Conservation (phyloP, 2,888 invertebrate genomes). For the Xanthorhoe designata region DNA sequence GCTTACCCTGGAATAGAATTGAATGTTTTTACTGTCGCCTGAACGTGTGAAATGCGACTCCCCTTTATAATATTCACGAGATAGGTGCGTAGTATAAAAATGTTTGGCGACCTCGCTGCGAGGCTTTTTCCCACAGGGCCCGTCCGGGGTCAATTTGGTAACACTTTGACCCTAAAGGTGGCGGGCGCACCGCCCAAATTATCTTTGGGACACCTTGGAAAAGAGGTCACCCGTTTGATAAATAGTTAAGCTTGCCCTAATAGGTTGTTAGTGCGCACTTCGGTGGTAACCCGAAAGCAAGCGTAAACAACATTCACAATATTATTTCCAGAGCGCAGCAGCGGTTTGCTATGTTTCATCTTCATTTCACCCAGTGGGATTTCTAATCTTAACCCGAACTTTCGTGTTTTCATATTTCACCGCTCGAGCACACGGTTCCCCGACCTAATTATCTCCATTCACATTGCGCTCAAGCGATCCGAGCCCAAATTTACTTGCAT, state of each 20-base stretch:
- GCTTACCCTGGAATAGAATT: slow-evolving; percentile 56
- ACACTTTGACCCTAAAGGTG: slow-evolving; percentile 69
- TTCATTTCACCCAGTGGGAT: slow-evolving; percentile 25
- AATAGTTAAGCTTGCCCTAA: slow-evolving; percentile 71
- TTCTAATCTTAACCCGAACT: slow-evolving; percentile 30
- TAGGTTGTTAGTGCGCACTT: slow-evolving; percentile 56
- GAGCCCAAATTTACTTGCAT: slow-evolving; percentile 41
- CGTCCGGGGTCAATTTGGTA: slow-evolving; percentile 66
- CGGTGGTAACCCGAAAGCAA: slow-evolving; percentile 27
- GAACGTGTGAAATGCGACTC: slow-evolving; percentile 64
- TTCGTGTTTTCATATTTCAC: slow-evolving; percentile 25
- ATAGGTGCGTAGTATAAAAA: slow-evolving; percentile 60
- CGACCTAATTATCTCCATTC: slow-evolving; percentile 44
- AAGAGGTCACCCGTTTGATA: slow-evolving; percentile 67
- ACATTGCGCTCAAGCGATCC: slow-evolving; percentile 41
- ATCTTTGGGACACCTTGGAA: slow-evolving; percentile 69
- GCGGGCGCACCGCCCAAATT: slow-evolving; percentile 66
- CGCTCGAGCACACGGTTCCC: slow-evolving; percentile 33
- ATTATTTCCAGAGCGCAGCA: slow-evolving; percentile 11
- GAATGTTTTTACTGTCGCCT: slow-evolving; percentile 64
- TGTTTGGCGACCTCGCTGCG: slow-evolving; percentile 68
- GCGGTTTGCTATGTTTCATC: slow-evolving; percentile 16
- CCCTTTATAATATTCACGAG: slow-evolving; percentile 71
- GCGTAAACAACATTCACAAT: slow-evolving; percentile 2
- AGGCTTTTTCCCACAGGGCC: slow-evolving; percentile 61